Conservation (phyloP, 1,140 invertebrate genomes). For the Drosophila arawakana region DNA sequence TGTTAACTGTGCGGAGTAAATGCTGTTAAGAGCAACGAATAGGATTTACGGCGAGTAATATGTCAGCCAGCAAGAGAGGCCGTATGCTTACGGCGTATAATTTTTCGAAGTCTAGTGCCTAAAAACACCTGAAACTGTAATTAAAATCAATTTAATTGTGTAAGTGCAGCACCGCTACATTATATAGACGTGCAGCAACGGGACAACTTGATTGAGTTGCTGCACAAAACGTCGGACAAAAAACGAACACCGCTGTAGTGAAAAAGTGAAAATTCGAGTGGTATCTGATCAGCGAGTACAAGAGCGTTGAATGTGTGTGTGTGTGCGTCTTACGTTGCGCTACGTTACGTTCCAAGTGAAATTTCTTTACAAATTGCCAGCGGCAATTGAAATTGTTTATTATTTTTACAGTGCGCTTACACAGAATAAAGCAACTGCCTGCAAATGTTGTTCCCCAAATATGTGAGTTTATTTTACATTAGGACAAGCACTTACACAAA, state of each 20-base stretch:
- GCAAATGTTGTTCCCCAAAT: conserved; percentile 71
- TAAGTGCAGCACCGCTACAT: conserved; percentile 27
- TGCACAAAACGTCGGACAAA: conserved; percentile 17
- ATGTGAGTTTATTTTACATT: conserved; percentile 63
- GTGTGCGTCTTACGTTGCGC: conserved; percentile 52
- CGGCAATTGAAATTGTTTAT: conserved; percentile 55
- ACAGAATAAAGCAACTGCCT: conserved; percentile 62
- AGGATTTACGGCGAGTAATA: conserved; percentile 14
- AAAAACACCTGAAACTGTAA: conserved; percentile 29
- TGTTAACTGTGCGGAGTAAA: conserved; percentile 9
- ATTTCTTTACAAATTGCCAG: conserved; percentile 58
- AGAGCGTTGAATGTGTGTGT: conserved; percentile 40
- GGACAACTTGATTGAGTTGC: conserved; percentile 16
- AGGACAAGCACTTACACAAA: conserved; percentile 20
- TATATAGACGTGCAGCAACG: conserved; percentile 14
- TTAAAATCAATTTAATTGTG: conserved; percentile 33
- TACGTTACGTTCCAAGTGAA: conserved; percentile 73
- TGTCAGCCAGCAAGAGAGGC: conserved; percentile 31
- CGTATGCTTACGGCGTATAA: conserved; percentile 46
- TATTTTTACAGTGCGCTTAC: conserved; percentile 26
- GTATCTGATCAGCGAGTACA: conserved; percentile 44
- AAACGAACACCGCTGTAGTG: conserved; percentile 31
- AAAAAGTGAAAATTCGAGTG: conserved; percentile 75
- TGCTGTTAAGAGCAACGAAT: conserved; percentile 13
- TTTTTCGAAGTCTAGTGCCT: conserved; percentile 43